Evolutionary conservation across 2,797 vertebrate species (phyloP).

Genomic region (Eurystomus glaucurus): DNA sequence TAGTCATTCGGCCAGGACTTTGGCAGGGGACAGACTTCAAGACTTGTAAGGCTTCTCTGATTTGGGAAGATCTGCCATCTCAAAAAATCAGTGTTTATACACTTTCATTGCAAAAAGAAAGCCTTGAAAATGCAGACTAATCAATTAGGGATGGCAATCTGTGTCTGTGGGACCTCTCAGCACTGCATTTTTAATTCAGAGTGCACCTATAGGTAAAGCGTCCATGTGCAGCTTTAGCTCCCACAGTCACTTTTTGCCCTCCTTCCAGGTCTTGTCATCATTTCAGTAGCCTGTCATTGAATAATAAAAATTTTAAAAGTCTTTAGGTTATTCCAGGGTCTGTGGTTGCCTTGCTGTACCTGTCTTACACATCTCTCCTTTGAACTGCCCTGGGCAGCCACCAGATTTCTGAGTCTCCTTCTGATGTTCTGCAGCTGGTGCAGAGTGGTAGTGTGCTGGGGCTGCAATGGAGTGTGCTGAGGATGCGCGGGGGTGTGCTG

Average conservation of each 20-base stretch:
- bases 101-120: neutral
- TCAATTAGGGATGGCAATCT: rapidly evolving
- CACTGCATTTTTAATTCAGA: rapidly evolving
- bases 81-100: neutral
- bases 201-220: neutral
- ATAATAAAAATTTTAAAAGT: neutral
- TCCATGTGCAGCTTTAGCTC: neutral
- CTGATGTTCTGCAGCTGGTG: neutral
- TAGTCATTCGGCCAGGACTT: neutral
- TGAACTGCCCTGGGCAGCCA: neutral
- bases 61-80: neutral
- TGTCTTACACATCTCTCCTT: neutral
- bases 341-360: neutral
- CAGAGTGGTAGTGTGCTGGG: rapidly evolving
- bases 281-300: neutral
- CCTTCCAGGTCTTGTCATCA: neutral
- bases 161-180: neutral
- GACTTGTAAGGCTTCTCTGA: neutral
- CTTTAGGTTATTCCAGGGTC: neutral
- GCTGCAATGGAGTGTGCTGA: no score
- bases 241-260: neutral
- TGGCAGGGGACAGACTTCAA: neutral
- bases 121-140: neutral
- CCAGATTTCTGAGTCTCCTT: neutral
- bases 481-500: no score